Base-by-base conservation (phyloP, 2,797 vertebrate species). In the Prunella strophiata region DNA sequence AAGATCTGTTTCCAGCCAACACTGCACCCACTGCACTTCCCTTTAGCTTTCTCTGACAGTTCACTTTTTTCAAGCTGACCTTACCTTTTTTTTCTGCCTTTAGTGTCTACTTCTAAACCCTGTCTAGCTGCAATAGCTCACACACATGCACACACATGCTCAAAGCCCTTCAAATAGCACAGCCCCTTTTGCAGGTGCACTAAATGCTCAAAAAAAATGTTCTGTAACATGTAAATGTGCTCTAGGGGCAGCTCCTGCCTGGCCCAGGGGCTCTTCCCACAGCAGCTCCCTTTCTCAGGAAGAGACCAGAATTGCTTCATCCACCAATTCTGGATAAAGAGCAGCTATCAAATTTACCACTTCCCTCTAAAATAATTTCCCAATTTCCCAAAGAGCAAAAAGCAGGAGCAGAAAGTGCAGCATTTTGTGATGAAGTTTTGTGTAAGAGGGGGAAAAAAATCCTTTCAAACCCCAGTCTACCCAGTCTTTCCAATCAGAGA, bases 141-240 rank as follows among this genome's bases (percentile, higher is more conserved):
- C 67, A 62, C 11, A 27, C 10, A 4, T 18, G 18, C 34, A 66
- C 16, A 34, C 3, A 5, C 3, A 1, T n/a, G 61, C 23, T 63
- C 45, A 48, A 74, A 81, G 27, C 45, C 40, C 30, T 92, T 79
- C 27, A 58, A 45, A 73, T 5, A 27, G 9, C 34, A 75, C 50
- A 73, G 19, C 3, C 5, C 12, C 43, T 73, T 79, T 80, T 66
- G 67, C 32, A 47, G 25, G 16, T 3, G 4, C 13, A 10, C 19
- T 0, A 4, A 52, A 22, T 29, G 32, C 32, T 74, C 61, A 51
- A 10, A 13, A 13, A 55, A 38, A 79, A 61, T 20, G 8, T 65
- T 87, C 54, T 67, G 6, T 43, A 55, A n/a, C 0, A 0, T 48
- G 36, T 36, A 36, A 36, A 36, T 36, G 36, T 36, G 40, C 6